Conservation (phyloP, 2,888 invertebrate genomes). For the Megastigmus dorsalis region DNA sequence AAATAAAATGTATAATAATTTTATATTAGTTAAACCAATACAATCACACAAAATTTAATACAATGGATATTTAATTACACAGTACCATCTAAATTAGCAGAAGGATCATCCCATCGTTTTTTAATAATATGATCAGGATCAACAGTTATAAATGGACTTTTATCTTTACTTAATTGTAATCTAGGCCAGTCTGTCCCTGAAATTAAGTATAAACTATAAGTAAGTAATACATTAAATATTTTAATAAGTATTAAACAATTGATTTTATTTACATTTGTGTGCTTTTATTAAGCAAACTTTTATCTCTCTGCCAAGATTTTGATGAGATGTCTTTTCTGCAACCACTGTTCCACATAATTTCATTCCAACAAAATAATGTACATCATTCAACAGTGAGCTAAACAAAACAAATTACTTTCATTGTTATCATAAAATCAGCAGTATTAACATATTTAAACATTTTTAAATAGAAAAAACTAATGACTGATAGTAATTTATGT, state of each 20-base stretch:
- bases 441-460: neutral
- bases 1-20: slow-evolving; percentile 31
- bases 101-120: slow-evolving; percentile 51
- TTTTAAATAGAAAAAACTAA: neutral
- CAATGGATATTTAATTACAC: neutral
- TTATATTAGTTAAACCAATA: neutral
- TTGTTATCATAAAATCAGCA: neutral
- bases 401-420: slow-evolving; percentile 8
- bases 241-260: slow-evolving; percentile 2
- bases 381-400: slow-evolving; percentile 62
- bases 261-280: slow-evolving; percentile 64
- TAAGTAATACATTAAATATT: neutral
- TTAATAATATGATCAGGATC: slow-evolving; percentile 61
- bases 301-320: slow-evolving; percentile 66
- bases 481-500: neutral
- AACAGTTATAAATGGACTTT: slow-evolving; percentile 57
- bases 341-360: slow-evolving; percentile 67
- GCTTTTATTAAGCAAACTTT: slow-evolving; percentile 65
- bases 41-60: neutral
- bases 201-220: slow-evolving; percentile 8
- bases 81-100: slow-evolving; percentile 42
- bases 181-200: slow-evolving; percentile 67
- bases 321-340: slow-evolving; percentile 64
- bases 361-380: slow-evolving; percentile 63
- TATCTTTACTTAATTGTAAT: slow-evolving; percentile 58